Evolutionary conservation across 2,797 vertebrate genomes (phyloP).

Genomic region (Hirundo rustica): DNA sequence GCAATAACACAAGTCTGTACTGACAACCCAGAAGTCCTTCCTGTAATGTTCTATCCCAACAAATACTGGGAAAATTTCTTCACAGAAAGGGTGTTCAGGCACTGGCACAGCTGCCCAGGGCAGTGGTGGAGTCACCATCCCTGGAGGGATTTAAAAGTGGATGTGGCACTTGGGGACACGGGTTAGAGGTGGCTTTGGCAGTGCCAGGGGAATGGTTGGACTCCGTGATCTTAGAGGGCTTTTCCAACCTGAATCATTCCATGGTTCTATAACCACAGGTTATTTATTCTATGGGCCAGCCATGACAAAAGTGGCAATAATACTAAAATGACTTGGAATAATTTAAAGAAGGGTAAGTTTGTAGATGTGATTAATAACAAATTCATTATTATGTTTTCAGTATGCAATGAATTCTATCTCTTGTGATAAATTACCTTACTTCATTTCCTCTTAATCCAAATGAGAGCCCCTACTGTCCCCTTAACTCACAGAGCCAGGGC

Average conservation of each 20-base stretch:
- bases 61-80: not conserved
- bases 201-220: not conserved
- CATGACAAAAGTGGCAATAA: not conserved
- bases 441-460: not conserved
- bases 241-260: not conserved
- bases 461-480: not conserved
- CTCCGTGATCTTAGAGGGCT: not conserved
- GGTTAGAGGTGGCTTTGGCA: not conserved
- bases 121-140: rapidly evolving
- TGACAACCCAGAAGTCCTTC: not conserved
- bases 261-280: not conserved
- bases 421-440: not conserved
- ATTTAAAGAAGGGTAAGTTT: not conserved
- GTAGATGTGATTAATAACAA: not conserved
- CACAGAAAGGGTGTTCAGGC: not conserved
- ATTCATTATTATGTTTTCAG: not conserved
- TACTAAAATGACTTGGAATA: not conserved
- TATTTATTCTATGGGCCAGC: not conserved
- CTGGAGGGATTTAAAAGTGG: not conserved
- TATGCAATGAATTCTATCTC: not conserved
- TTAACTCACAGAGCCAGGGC: rapidly evolving
- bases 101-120: not conserved
- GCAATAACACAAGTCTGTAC: not conserved
- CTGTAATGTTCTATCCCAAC: not conserved
- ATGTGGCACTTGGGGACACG: not conserved